These are phyloP conservation scores for Scaptomyza polygonia DNA, from an alignment of 2,888 invertebrate species.

Conservation along the genomic window DNA sequence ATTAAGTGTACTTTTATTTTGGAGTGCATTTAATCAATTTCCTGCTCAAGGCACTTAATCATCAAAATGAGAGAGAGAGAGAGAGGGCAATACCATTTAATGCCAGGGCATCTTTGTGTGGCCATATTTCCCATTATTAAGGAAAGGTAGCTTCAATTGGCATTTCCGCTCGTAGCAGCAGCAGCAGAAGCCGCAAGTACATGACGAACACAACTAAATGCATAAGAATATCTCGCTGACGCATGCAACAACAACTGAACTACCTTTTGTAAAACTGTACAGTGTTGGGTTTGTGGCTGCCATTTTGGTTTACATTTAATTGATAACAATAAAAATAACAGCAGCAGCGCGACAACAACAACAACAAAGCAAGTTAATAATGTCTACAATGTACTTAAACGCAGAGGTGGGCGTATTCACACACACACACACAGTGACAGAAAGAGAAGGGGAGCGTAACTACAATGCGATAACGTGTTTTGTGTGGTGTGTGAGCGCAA, in stretches of 20 bases:
- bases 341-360: conserved; percentile 31
- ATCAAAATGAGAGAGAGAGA: conserved; percentile 17
- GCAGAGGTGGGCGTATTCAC: conserved; percentile 66
- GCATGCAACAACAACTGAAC: conserved; percentile 48
- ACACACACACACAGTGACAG: conserved; percentile 17
- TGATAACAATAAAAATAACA: conserved; percentile 65
- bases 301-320: conserved; percentile 75
- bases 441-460: conserved; percentile 42
- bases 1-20: conserved; percentile 3
- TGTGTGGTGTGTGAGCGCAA: conserved; percentile 47
- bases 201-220: conserved; percentile 53
- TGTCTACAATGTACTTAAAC: conserved; percentile 63
- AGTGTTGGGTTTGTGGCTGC: conserved; percentile 51
- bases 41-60: conserved; percentile 61
- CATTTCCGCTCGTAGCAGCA: conserved; percentile 61
- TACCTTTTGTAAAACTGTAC: conserved; percentile 63
- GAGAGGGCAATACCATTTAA: conserved; percentile 19
- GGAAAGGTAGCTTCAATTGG: conserved; percentile 75
- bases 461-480: conserved; percentile 67
- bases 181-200: conserved; percentile 6
- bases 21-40: conserved; percentile 54
- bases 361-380: conserved; percentile 72
- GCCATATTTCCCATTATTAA: conserved; percentile 52
- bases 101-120: conserved; percentile 57
- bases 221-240: conserved; percentile 66